phyloP scores from a whole-genome alignment of 1,140 invertebrate species.

The Sminthurides bifidus region DNA sequence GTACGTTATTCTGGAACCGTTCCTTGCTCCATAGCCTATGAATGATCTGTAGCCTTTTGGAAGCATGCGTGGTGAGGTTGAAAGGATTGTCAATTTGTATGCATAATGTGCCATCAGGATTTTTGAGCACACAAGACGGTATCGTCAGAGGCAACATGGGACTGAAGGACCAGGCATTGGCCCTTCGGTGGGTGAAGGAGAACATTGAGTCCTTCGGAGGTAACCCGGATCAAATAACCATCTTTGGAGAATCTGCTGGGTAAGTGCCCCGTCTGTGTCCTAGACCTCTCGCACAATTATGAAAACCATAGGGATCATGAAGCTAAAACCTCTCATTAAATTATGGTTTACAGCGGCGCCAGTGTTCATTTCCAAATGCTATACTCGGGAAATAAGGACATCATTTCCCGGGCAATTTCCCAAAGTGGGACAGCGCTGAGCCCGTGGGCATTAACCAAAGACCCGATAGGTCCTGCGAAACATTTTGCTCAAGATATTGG shows the following conservation, averaged over 20 bases:
- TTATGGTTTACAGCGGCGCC: too few relatives aligned
- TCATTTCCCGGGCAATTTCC: not conserved
- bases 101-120: too few relatives aligned
- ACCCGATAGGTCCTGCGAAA: not conserved
- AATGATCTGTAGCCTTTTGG: not conserved
- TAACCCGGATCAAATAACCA: constrained; percentile 39
- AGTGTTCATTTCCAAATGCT: not conserved
- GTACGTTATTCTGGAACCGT: too few relatives aligned
- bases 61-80: not conserved
- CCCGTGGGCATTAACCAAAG: not conserved
- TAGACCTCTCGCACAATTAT: too few relatives aligned
- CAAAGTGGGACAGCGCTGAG: not conserved
- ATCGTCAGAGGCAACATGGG: constrained; percentile 93
- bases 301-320: too few relatives aligned
- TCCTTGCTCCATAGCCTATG: not conserved
- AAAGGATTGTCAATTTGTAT: too few relatives aligned
- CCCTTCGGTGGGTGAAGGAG: constrained; percentile 77
- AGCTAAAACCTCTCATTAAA: too few relatives aligned
- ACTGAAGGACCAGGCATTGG: constrained; percentile 79
- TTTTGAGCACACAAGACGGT: constrained; percentile 78
- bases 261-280: too few relatives aligned
- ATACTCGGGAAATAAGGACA: not conserved
- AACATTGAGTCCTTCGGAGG: constrained; percentile 83
- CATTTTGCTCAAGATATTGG: not conserved
- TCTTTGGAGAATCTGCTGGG: not conserved